These are phyloP conservation scores for Athalia cordata DNA, from an alignment of 2,888 invertebrate genomes.

Conservation along the genomic window DNA sequence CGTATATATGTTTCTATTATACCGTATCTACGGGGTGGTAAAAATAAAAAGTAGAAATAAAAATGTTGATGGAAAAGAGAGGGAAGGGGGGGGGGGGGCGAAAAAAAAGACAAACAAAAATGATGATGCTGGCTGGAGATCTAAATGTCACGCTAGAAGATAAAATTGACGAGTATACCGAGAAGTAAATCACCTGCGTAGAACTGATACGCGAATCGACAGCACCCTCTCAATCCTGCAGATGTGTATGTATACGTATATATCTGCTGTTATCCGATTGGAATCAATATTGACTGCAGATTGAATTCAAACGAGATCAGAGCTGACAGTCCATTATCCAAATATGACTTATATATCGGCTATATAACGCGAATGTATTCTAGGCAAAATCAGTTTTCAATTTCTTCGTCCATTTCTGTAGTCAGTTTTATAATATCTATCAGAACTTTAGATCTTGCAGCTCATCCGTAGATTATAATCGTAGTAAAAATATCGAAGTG, in stretches of 20 bases:
- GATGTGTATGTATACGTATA: too few species aligned
- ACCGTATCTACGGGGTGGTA: neutral
- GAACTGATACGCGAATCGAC: slow-evolving; percentile 61
- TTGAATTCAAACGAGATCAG: slow-evolving; percentile 61
- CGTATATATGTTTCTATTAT: too few species aligned
- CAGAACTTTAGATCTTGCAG: too few species aligned
- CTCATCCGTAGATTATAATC: too few species aligned
- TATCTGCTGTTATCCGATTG: slow-evolving; percentile 64
- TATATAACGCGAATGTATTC: slow-evolving; percentile 56
- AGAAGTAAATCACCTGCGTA: slow-evolving; percentile 66
- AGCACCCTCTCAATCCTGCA: too few species aligned
- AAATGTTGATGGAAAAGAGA: neutral
- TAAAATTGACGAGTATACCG: slow-evolving; percentile 34
- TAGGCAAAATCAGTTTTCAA: too few species aligned
- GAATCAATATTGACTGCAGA: slow-evolving; percentile 71
- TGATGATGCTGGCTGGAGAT: neutral
- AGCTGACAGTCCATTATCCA: slow-evolving; percentile 66
- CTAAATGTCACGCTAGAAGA: slow-evolving; percentile 15
- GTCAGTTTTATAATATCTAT: too few species aligned
- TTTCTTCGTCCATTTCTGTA: too few species aligned
- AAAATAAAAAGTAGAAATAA: neutral
- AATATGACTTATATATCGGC: slow-evolving; percentile 67
- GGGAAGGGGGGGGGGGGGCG: neutral
- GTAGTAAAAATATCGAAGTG: too few species aligned
- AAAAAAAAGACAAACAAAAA: neutral